phyloP scores from a whole-genome alignment of 2,797 vertebrate genomes.

The Onychomys arenicola region DNA sequence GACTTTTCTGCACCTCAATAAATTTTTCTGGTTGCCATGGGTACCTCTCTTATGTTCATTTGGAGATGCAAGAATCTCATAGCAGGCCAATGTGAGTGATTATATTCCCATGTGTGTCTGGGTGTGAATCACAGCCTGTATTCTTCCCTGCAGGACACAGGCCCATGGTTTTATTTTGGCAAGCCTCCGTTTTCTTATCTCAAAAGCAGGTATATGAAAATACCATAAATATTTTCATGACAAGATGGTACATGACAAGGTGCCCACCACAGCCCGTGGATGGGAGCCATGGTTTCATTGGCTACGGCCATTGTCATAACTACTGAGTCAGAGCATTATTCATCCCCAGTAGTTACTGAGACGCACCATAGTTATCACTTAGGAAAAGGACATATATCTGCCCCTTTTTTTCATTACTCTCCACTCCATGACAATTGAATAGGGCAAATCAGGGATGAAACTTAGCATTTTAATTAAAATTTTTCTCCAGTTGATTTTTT shows the following conservation, averaged over 20 bases:
- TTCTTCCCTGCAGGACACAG: not conserved
- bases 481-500: constrained; percentile 14
- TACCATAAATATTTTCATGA: not conserved
- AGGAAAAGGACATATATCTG: not conserved
- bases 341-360: not conserved
- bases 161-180: not conserved
- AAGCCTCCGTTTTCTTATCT: constrained; percentile 1
- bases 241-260: not conserved
- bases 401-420: not conserved
- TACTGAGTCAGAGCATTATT: not conserved
- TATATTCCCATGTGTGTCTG: fast-evolving
- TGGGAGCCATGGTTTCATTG: not conserved
- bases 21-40: not conserved
- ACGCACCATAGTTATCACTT: not conserved
- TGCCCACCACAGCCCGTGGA: not conserved
- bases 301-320: not conserved
- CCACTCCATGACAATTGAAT: not conserved
- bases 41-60: too few relatives aligned
- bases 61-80: not conserved
- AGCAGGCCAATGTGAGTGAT: not conserved
- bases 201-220: not conserved
- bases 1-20: not conserved
- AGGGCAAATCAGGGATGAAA: not conserved
- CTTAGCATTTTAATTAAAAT: not conserved
- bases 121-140: not conserved